Evolutionary conservation across 2,888 invertebrate genomes (phyloP), one percentile per base, ranked within the genome.

Genomic region (Sesia apiformis): DNA sequence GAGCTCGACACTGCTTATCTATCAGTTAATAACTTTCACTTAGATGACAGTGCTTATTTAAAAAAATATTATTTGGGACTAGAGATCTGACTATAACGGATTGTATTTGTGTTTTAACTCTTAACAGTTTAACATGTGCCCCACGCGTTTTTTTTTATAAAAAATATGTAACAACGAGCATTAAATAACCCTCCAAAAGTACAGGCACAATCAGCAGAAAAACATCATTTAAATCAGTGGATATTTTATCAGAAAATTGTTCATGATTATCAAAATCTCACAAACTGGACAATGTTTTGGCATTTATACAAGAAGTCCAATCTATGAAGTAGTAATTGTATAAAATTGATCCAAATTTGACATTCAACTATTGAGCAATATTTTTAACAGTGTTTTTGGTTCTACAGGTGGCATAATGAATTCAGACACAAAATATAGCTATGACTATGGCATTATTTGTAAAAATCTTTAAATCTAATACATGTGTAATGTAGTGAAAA

Each of bases 1-100:
- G 59, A 65, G 66, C 67, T 62, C 61, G 64, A 65, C 63, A 69
- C 69, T 70, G 66, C 69, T 70, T 71, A 74, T 66, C 66, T 75
- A 72, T 76, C 76, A 77, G 77, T 78, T 70, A 70, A 61, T 65
- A 69, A 64, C 70, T 75, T 76, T 78, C 69, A 76, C 69, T 70
- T 72, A 75, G 64, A 65, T 67, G 74, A 75, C 73, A 67, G 66
- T 68, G 70, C 71, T 77, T 78, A 76, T 77, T 66, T 71, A 72
- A 72, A 78, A 72, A 74, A 76, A 74, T 73, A 74, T 76, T 75
- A 78, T 82, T 72, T 78, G 78, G 76, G 87, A 88, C 87, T 88
- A 88, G 87, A 88, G 68, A 74, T 76, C 75, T 88, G 87, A 88
- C 88, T 88, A 88, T 74, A 76, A 71, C 67, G 72, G 72, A 74